phyloP scores from a whole-genome alignment of 2,113 vertebrate genomes.

The Triplophysa dalaica region DNA sequence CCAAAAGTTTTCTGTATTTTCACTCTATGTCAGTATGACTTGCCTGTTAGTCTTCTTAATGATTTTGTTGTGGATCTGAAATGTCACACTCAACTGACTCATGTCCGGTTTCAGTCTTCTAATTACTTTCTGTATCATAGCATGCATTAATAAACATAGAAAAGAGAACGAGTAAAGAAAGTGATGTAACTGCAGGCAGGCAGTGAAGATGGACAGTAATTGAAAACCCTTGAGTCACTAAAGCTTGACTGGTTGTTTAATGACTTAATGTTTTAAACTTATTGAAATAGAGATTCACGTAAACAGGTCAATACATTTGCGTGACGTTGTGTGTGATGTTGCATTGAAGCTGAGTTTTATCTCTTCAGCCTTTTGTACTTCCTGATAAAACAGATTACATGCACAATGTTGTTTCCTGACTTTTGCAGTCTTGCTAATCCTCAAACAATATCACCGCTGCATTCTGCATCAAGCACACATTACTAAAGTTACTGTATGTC shows the following conservation, averaged over 20 bases:
- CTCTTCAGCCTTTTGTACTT: not conserved
- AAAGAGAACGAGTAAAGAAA: not conserved
- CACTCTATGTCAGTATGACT: not conserved
- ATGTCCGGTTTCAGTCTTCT: conserved; percentile 4
- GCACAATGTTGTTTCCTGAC: not conserved
- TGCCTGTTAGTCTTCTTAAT: not conserved
- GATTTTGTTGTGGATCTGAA: not conserved
- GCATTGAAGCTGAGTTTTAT: not conserved
- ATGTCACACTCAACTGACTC: not conserved
- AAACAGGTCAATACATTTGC: not conserved
- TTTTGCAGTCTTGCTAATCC: not conserved
- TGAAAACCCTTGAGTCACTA: too few species aligned
- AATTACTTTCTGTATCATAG: not conserved
- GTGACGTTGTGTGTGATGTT: not conserved
- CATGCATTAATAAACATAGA: not conserved
- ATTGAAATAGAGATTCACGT: too few species aligned
- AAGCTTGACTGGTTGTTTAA: too few species aligned
- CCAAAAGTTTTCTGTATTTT: not conserved
- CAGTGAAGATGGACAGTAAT: too few species aligned
- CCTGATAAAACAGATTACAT: not conserved
- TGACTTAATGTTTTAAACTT: too few species aligned
- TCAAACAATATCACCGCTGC: not conserved
- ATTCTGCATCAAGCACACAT: not conserved
- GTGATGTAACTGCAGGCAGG: too few species aligned
- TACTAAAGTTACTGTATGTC: not conserved